phyloP scores from a whole-genome alignment of 2,888 invertebrate species.

The Limnephilus auricula region DNA sequence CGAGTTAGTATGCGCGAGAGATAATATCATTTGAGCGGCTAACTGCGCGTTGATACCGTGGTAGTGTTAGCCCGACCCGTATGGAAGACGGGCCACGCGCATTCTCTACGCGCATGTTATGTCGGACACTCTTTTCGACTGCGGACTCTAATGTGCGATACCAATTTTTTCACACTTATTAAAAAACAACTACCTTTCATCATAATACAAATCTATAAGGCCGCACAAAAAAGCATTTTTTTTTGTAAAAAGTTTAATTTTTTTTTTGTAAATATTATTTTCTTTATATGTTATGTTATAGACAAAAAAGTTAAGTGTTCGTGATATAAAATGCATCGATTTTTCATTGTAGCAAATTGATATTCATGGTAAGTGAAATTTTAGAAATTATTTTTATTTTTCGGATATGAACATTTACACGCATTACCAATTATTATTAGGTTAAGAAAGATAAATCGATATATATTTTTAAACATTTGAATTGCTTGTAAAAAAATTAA shows the following conservation, averaged over 20 bases:
- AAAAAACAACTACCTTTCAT: neutral
- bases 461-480: neutral
- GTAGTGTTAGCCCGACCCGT: conserved; percentile 6
- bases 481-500: too few relatives aligned
- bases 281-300: neutral
- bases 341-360: neutral
- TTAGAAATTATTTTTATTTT: neutral
- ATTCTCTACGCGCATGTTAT: neutral
- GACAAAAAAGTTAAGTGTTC: neutral
- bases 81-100: conserved; percentile 6
- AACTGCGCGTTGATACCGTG: neutral
- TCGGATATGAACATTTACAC: neutral
- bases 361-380: neutral
- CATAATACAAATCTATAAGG: too few relatives aligned
- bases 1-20: conserved; percentile 19
- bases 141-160: neutral
- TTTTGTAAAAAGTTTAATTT: neutral
- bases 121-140: neutral
- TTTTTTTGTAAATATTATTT: neutral
- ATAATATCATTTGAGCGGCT: neutral
- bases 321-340: neutral
- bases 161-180: neutral
- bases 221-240: neutral
- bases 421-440: neutral
- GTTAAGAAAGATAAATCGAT: neutral